Conservation (phyloP, 2,113 vertebrate genomes). For the Xyrauchen texanus region DNA sequence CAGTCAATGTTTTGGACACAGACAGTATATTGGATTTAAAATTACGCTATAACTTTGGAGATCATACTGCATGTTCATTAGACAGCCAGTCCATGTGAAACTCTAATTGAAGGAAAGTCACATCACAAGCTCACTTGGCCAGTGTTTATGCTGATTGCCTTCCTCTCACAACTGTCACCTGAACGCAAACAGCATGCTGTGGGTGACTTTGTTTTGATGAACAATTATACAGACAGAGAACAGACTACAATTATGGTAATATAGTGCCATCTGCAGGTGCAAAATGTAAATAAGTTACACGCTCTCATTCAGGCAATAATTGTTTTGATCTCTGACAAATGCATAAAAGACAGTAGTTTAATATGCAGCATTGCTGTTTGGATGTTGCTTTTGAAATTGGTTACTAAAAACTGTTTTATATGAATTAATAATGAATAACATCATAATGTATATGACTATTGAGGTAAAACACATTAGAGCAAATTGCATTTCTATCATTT, state of each 20-base stretch:
- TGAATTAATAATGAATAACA: not conserved
- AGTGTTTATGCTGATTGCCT: not conserved
- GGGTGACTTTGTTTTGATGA: slow-evolving; percentile 26
- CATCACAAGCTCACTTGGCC: not conserved
- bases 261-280: slow-evolving; percentile 38
- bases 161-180: not conserved
- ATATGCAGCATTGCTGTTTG: not conserved
- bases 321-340: not conserved
- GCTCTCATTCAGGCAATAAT: not conserved
- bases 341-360: not conserved
- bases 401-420: not conserved
- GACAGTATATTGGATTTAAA: not conserved
- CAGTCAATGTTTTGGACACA: slow-evolving; percentile 10
- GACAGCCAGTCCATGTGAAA: not conserved
- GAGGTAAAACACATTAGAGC: not conserved
- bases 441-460: not conserved
- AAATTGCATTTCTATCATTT: not conserved
- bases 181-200: not conserved
- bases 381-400: not conserved
- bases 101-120: slow-evolving; percentile 1
- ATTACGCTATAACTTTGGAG: not conserved
- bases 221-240: slow-evolving; percentile 9
- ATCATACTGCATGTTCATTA: not conserved
- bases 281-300: not conserved
- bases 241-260: not conserved